Evolutionary conservation across 2,888 invertebrate genomes (phyloP), one percentile per base, ranked within the genome.

Genomic region (Torymus texanus): DNA sequence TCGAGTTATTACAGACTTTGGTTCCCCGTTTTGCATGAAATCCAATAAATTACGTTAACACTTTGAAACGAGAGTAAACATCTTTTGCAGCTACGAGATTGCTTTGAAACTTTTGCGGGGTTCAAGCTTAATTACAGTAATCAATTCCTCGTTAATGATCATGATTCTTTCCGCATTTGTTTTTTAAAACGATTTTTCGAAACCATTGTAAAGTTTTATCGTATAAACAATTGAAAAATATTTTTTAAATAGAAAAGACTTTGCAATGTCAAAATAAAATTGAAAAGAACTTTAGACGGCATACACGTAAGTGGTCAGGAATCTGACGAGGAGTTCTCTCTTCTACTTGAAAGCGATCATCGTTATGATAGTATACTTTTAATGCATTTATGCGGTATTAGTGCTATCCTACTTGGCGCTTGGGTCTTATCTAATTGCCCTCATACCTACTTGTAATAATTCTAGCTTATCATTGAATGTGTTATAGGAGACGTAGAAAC

Each of bases 381-480:
- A 76, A 76, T 68, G 75, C 75, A 76, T 68, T 65, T 74, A 65
- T 41, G 21, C 21, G 21, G 2, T 21, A 21, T 21, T 21, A 2
- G 21, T 29, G 73, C 56, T 13, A 41, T 65, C 55, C 50, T 77
- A 65, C 51, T 77, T 58, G 56, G 53, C 56, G 18, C n/a, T 71
- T 16, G 18, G 51, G 55, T 63, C 77, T 72, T 78, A 66, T 72
- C 66, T 41, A 73, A 73, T 63, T 16, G 12, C 71, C 18, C 51
- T 55, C 56, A 62, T 21, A 51, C 12, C 73, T 50, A 53, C 61
- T 68, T 55, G 77, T 61, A 66, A 78, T 78, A 78, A 73, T 67
- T 72, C 24, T 51, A 59, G 77, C 78, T 78, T 73, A 78, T 78
- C 73, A 51, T 24, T 41, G 58, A 62, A 50, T 62, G 61, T 67